Conservation (phyloP, 2,113 vertebrate species). For the Ceratotherium simum region DNA sequence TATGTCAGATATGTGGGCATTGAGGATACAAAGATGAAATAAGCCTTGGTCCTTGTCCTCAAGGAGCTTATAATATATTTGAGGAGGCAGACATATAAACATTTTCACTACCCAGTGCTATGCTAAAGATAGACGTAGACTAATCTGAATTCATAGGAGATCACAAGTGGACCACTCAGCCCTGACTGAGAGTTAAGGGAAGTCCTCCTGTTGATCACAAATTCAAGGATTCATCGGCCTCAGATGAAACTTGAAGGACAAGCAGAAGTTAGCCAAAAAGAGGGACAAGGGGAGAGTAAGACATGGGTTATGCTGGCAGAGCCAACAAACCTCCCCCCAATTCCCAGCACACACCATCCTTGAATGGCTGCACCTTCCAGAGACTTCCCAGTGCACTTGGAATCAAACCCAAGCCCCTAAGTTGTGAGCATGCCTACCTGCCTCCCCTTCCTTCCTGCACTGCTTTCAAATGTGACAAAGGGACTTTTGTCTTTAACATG, state of each 20-base stretch:
- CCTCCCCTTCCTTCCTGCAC: not conserved
- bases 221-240: not conserved
- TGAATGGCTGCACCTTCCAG: not conserved
- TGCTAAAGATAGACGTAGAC: not conserved
- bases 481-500: not conserved
- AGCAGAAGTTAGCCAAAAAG: not conserved
- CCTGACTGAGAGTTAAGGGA: not conserved
- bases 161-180: not conserved
- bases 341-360: not conserved
- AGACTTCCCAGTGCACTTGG: too few relatives aligned
- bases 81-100: not conserved
- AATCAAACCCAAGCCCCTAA: not conserved
- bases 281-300: not conserved
- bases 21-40: not conserved
- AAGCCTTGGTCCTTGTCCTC: not conserved
- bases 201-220: not conserved
- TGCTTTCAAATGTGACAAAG: not conserved
- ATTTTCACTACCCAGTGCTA: not conserved
- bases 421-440: accelerated
- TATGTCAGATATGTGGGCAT: not conserved
- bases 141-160: not conserved
- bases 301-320: not conserved
- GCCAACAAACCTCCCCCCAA: not conserved
- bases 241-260: not conserved
- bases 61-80: not conserved